phyloP scores from a whole-genome alignment of 2,113 vertebrate genomes.

The Tamias sibiricus region DNA sequence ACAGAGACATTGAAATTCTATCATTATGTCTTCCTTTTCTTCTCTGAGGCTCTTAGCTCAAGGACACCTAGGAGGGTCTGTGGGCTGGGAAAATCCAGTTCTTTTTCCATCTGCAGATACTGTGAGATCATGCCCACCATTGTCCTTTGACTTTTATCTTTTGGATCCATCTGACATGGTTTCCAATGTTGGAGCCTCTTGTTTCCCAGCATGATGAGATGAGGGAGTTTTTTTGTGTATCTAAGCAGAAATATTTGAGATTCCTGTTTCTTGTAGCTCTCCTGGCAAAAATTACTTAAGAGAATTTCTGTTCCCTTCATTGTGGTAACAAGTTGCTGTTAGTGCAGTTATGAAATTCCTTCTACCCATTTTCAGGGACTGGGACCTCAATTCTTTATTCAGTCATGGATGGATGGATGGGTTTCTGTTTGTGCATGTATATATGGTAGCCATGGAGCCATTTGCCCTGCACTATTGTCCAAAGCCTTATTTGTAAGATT shows the following conservation, averaged over 20 bases:
- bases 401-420: accelerated
- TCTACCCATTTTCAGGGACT: background rate
- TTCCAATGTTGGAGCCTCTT: background rate
- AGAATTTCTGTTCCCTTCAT: background rate
- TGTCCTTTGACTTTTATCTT: background rate
- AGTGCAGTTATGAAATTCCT: background rate
- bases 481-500: background rate
- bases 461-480: background rate
- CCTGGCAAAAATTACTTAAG: background rate
- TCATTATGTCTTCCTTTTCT: constrained; percentile 48
- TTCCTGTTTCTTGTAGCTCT: constrained; percentile 53
- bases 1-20: constrained; percentile 33
- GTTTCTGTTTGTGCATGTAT: background rate
- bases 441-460: background rate
- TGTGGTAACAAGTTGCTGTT: background rate
- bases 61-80: background rate
- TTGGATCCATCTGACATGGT: background rate
- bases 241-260: background rate
- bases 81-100: background rate
- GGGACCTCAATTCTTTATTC: background rate
- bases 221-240: background rate
- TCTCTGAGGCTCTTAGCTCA: constrained; percentile 9
- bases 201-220: background rate
- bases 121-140: background rate
- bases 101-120: background rate